Base-by-base conservation (phyloP, 2,797 vertebrate genomes). In the Centroberyx gerrardi region DNA sequence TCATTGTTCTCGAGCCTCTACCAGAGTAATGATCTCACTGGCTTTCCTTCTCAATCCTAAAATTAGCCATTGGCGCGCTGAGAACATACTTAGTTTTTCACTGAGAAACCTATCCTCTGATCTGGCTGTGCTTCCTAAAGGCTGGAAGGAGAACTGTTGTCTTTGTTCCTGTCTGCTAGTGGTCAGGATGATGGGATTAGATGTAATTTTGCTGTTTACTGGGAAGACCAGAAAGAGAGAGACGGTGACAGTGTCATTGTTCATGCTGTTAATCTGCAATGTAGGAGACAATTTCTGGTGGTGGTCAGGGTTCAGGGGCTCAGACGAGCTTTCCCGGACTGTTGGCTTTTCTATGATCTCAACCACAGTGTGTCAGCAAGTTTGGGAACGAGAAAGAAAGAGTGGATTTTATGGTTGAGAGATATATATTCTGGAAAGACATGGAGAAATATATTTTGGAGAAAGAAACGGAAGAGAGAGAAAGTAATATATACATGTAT, bases 21-120 rank as follows among this genome's bases (percentile, higher is more conserved):
- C 87, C 87, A 90, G 88, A 92, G 84, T 85, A 89, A 92, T 92
- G 92, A 94, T 90, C 91, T 93, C 92, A 93, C 79, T 86, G 72
- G 75, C 82, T 89, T 91, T 83, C 49, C 84, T 86, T 77, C 85
- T 78, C 81, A 84, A 74, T 88, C 82, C 91, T 93, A 93, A 93
- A 93, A 93, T 93, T 90, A 93, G 90, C 87, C 49, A 22, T 83
- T 93, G 90, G 91, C 90, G 2, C 72, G 77, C 49, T 46, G 65
- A 80, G 74, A 84, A 81, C 86, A 86, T 88, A 80, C 69, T 87
- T 88, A 68, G 29, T 58, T 87, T 22, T 89, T 61, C 74, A 48
- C 86, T 81, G 80, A 85, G 83, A 92, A 93, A 88, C 81, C 62
- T 83, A 84, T 84, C 78, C 74, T 70, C 36, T 55, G 65, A 89